phyloP scores from a whole-genome alignment of 1,140 invertebrate species.

The Xylocopa sonorina region DNA sequence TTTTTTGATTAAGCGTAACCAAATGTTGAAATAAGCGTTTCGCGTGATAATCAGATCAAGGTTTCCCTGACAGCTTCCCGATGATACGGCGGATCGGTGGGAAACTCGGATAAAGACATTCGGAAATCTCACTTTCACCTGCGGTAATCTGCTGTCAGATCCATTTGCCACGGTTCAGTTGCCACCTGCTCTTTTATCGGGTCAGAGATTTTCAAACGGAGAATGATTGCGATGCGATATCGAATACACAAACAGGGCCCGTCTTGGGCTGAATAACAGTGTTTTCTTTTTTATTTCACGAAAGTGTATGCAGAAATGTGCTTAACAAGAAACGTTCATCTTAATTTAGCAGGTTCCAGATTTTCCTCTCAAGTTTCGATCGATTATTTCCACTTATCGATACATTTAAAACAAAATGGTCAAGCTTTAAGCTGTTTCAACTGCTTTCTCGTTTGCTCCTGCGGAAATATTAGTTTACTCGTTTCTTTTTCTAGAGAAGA shows the following conservation, averaged over 20 bases:
- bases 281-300: background rate
- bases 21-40: slow-evolving; percentile 23
- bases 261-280: background rate
- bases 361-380: too few species aligned
- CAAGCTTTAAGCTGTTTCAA: too few species aligned
- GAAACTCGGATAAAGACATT: slow-evolving; percentile 36
- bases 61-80: slow-evolving; percentile 41
- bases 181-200: background rate
- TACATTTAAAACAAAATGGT: too few species aligned
- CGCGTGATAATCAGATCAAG: slow-evolving; percentile 50
- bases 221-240: background rate
- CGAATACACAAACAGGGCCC: slow-evolving; percentile 1
- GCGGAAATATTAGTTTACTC: background rate
- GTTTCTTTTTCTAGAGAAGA: background rate
- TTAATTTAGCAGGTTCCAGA: too few species aligned
- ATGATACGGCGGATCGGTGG: slow-evolving; percentile 7
- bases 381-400: too few species aligned
- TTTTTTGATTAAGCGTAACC: background rate
- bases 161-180: slow-evolving; percentile 21
- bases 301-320: background rate
- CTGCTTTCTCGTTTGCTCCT: too few species aligned
- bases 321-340: background rate
- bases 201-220: background rate
- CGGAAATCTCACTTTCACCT: slow-evolving; percentile 42
- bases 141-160: slow-evolving; percentile 36